These are phyloP conservation scores for Halocaridina rubra DNA, from an alignment of 2,888 invertebrate genomes.

Conservation along the genomic window DNA sequence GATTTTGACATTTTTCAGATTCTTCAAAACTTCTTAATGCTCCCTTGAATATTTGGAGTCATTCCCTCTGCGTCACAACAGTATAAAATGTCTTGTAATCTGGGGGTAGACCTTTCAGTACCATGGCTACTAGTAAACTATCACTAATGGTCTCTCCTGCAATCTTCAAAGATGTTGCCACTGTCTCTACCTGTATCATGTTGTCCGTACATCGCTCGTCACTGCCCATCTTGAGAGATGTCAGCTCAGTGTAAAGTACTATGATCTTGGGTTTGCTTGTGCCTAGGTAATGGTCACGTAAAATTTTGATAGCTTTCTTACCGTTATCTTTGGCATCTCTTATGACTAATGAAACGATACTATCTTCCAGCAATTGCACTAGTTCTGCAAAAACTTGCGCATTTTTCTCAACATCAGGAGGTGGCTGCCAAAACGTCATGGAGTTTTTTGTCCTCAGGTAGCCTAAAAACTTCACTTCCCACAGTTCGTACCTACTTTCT, in stretches of 20 bases:
- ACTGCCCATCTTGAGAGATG: neutral
- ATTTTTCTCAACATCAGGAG: neutral
- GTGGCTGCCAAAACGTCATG: neutral
- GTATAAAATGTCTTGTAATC: conserved; percentile 2
- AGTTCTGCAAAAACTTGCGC: neutral
- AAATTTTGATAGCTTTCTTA: neutral
- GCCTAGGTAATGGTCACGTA: neutral
- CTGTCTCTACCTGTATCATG: conserved; percentile 4
- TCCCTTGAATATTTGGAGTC: neutral
- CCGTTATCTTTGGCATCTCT: conserved; percentile 14
- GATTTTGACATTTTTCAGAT: neutral
- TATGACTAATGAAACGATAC: conserved; percentile 4
- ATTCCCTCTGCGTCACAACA: conserved; percentile 12
- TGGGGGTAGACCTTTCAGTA: conserved; percentile 20
- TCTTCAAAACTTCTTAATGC: conserved; percentile 9
- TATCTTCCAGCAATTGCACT: conserved; percentile 1
- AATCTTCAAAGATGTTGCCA: neutral
- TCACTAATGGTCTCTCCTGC: conserved; percentile 1
- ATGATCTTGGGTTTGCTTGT: neutral
- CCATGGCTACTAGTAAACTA: conserved; percentile 12
- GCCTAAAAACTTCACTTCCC: neutral
- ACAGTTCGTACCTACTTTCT: neutral
- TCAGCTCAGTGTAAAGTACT: neutral
- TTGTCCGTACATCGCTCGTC: neutral
- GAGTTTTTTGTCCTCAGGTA: neutral